Base-by-base conservation (phyloP, 1,140 invertebrate genomes). In the Oedothorax gibbosus region DNA sequence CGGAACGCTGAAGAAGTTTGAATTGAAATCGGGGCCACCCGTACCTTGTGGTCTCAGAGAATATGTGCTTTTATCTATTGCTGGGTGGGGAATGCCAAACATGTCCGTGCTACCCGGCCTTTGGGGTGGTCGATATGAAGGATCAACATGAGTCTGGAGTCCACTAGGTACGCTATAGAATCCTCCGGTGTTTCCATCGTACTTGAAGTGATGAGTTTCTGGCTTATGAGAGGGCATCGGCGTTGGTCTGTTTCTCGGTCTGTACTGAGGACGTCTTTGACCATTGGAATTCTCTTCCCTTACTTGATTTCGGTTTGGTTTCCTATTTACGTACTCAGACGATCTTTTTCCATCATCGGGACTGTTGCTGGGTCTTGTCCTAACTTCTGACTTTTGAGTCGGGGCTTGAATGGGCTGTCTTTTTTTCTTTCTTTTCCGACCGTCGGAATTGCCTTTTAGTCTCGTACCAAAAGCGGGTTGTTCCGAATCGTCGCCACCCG, bases 391-490 rank as follows among this genome's bases (percentile, higher is more conserved):
- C 53, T 60, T 66, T 62, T 85, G 73, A n/a, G 73, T 85, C 14
- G 62, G 54, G 14, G 83, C 68, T n/a, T 56, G 83, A 51, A 18
- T 54, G 6, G 60, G 72, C 60, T 77, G 75, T 12, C 35, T 50
- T n/a, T 18, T 76, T 51, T 18, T 77, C 9, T 35, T 71, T 21
- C 21, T 77, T 10, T 68, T 18, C 5, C 20, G 18, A 21, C 71
- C 57, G 15, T 50, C 64, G 11, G 64, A 12, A 9, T 85, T 85
- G 15, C 73, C 69, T 60, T 54, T 68, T 51, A 85, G 18, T 71
- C 83, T 77, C n/a, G 83, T 72, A 20, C 83, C 83, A 71, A 78
- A 85, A 12, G 66, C 83, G 49, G 73, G 73, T 71, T 85, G 57
- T 18, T 76, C 73, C 7, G 56, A n/a, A 71, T 85, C 64, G 51